Conservation (phyloP, 1,140 invertebrate species). For the Cydia fagiglandana region DNA sequence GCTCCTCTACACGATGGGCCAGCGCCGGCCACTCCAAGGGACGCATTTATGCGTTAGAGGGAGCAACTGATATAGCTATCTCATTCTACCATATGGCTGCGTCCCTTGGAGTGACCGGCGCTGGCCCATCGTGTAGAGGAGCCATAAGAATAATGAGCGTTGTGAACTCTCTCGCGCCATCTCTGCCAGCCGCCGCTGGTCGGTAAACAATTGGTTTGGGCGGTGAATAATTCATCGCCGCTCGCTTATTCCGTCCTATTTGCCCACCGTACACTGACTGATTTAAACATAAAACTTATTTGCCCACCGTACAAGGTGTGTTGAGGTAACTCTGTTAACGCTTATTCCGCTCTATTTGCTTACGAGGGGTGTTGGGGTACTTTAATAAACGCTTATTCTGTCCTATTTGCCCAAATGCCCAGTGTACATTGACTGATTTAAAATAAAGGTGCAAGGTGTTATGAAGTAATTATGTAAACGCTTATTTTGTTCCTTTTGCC, state of each 20-base stretch:
- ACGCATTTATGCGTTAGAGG: no score
- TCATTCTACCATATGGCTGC: no score
- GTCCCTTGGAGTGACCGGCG: no score
- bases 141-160: no score
- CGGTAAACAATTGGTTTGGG: conserved; percentile 23
- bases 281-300: conserved; percentile 31
- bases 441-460: neutral
- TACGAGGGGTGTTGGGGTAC: neutral
- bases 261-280: conserved; percentile 24
- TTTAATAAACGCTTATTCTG: neutral
- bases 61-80: no score
- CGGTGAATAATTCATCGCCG: conserved; percentile 21
- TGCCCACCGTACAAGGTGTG: neutral
- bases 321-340: neutral
- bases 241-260: conserved; percentile 20
- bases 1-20: no score
- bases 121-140: no score
- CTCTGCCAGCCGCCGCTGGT: neutral
- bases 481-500: conserved; percentile 5
- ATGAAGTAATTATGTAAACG: neutral
- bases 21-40: no score
- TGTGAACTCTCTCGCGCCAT: neutral
- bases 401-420: neutral
- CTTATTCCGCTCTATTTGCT: conserved; percentile 16
- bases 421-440: conserved; percentile 13